Base-by-base conservation (phyloP, 92 coral and sea anemone genomes). In the Meandrina meandrites region DNA sequence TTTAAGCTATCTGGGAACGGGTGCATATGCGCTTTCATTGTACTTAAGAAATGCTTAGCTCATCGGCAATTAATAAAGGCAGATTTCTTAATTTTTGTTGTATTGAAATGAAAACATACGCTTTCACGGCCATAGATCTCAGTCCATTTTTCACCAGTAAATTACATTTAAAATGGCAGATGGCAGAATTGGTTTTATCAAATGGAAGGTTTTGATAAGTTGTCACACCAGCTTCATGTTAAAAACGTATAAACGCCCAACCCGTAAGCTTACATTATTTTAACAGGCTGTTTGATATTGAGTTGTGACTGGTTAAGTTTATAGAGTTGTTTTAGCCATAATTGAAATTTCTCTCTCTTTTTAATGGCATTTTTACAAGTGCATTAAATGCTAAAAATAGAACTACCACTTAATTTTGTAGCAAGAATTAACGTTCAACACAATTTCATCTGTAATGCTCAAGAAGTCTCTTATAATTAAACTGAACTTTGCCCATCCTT, bases 111-210 rank as follows among this genome's bases (percentile, higher is more conserved):
- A 75, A 84, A n/a, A 72, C 66, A 70, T 74, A 56, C 73, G 79
- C 69, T 73, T 84, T 73, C 72, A 54, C 35, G 31, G 36, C 81
- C 80, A 75, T 75, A 74, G 66, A 84, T 71, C 71, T 84, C 68
- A n/a, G 71, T 75, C 73, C 72, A 74, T 72, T 84, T 60, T 60
- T 84, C 73, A 57, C 40, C 71, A 35, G 73, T 75, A 84, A 75
- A 84, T 84, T 84, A 57, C 51, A 83, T 83, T 83, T 83, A 8
- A 24, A 51, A 35, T 34, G 66, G 87, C 87, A 84, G 87, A 84
- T 84, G 87, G 77, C 56, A 53, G 40, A 17, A 35, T 82, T 69
- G 32, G 67, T 82, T 80, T 71, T 48, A 50, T 68, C 76, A 42
- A 16, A 48, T 24, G 27, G 0, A 73, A 36, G 78, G 27, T 37